A percentile compares a stretch with the other conserved stretches of the same genome.
These are phyloP conservation scores for Thaumetopoea pityocampa DNA, from an alignment of 1,140 invertebrate species.

Conservation along the genomic window DNA sequence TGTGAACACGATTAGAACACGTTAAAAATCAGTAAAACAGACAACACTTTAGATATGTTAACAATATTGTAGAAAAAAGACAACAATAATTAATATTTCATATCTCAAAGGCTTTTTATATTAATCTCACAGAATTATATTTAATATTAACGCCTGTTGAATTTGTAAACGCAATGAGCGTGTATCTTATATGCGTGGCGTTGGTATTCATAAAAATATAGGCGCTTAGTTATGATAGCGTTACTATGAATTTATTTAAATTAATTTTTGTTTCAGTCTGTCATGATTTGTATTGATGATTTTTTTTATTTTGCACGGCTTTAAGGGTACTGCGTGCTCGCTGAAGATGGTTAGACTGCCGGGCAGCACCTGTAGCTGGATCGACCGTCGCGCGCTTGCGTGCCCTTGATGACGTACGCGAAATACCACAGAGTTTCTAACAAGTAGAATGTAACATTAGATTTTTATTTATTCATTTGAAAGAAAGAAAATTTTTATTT, in stretches of 20 bases:
- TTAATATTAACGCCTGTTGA: conserved; percentile 54
- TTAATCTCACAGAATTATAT: conserved; percentile 14
- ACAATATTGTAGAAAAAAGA: conserved; percentile 49
- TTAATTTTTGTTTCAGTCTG: conserved; percentile 30
- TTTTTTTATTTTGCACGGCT: conserved; percentile 3
- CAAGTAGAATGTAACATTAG: conserved; percentile 20
- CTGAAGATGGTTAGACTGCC: conserved; percentile 54
- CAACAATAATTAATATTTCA: conserved; percentile 47
- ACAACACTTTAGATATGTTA: conserved; percentile 42
- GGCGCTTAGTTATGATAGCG: conserved; percentile 25
- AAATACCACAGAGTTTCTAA: conserved; percentile 38
- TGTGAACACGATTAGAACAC: conserved; percentile 8
- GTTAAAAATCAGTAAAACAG: conserved; percentile 29
- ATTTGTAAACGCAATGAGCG: conserved; percentile 43
- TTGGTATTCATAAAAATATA: conserved; percentile 12
- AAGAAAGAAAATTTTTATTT: no score
- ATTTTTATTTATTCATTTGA: neutral
- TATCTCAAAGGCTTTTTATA: conserved; percentile 38
- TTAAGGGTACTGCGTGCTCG: conserved; percentile 29
- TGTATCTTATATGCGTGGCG: neutral
- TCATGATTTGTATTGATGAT: conserved; percentile 36
- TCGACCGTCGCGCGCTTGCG: conserved; percentile 69
- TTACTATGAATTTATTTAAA: conserved; percentile 10
- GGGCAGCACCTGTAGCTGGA: conserved; percentile 71
- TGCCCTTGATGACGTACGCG: conserved; percentile 65